phyloP scores from a whole-genome alignment of 2,888 invertebrate species.

The Aradus depressus region DNA sequence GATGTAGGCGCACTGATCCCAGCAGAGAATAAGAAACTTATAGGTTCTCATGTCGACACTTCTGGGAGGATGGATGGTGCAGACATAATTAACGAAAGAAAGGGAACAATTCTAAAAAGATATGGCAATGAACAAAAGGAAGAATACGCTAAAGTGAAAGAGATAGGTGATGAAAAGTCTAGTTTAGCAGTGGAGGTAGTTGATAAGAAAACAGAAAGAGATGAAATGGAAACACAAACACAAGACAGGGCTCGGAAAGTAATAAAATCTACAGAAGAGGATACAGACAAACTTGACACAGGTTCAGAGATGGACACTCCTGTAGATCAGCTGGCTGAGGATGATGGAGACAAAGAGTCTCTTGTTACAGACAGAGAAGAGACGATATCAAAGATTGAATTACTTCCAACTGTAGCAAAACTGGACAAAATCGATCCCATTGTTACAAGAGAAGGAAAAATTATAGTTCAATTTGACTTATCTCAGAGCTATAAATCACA shows the following conservation, averaged over 20 bases:
- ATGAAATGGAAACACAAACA: constrained; percentile 16
- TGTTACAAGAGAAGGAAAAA: neutral
- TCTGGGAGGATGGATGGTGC: too few species aligned
- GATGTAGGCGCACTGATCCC: too few species aligned
- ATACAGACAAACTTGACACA: constrained; percentile 6
- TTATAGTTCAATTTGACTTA: neutral
- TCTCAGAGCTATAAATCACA: neutral
- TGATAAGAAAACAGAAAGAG: constrained; percentile 13
- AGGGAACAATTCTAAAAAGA: too few species aligned
- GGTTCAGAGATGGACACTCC: too few species aligned
- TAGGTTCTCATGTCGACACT: too few species aligned
- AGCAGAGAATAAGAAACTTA: too few species aligned
- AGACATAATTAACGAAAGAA: too few species aligned
- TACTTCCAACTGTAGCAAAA: too few species aligned
- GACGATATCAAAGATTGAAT: neutral
- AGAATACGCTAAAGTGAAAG: neutral
- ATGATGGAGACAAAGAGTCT: neutral
- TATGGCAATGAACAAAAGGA: too few species aligned
- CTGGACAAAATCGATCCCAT: too few species aligned
- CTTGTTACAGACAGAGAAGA: neutral
- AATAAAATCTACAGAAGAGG: neutral
- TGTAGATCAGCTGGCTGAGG: neutral
- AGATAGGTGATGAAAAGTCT: neutral
- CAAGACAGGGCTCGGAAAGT: constrained; percentile 12
- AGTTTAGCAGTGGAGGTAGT: neutral